A percentile compares a stretch with the other conserved stretches of the same genome.
phyloP scores from a whole-genome alignment of 2,888 invertebrate genomes.

The Eristalis intricaria region DNA sequence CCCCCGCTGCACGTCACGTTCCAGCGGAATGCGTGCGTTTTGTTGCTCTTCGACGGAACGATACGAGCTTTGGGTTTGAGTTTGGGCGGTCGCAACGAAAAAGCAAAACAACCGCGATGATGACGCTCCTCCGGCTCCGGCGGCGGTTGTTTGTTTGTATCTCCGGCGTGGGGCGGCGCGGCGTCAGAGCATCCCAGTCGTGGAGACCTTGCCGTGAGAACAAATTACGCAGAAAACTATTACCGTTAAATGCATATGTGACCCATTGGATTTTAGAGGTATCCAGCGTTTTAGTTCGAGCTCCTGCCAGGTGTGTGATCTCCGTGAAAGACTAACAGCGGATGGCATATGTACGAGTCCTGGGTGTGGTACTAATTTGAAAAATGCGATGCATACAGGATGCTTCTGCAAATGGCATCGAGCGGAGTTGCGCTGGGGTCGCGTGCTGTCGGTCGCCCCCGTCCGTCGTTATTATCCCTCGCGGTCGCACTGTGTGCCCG shows the following conservation, averaged over 20 bases:
- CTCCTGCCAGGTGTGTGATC: conserved; percentile 41
- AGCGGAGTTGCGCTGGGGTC: background rate
- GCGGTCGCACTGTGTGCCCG: background rate
- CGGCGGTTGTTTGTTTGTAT: conserved; percentile 27
- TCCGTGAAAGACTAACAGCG: conserved; percentile 37
- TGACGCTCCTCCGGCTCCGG: background rate
- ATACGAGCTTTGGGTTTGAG: background rate
- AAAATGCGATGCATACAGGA: conserved; percentile 41
- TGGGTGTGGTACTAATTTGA: conserved; percentile 38
- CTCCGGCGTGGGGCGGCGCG: conserved; percentile 13
- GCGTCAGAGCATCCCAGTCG: background rate
- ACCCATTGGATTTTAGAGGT: conserved; percentile 73
- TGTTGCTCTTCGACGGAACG: conserved; percentile 11
- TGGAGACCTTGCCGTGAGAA: conserved; percentile 71
- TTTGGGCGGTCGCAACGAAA: background rate
- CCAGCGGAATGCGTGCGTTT: conserved; percentile 26
- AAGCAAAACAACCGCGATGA: conserved; percentile 34
- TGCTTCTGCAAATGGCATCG: conserved; percentile 27
- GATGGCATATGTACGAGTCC: conserved; percentile 17
- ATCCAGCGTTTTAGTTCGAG: background rate
- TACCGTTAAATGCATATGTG: conserved; percentile 81
- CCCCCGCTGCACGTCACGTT: conserved; percentile 17
- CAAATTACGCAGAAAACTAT: conserved; percentile 81
- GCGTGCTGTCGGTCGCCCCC: background rate
- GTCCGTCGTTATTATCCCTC: conserved; percentile 27